Percentiles rank a stretch among this genome's conserved stretches.
Conservation (phyloP, 2,797 vertebrate genomes). For the Pseudomugil tenellus region DNA sequence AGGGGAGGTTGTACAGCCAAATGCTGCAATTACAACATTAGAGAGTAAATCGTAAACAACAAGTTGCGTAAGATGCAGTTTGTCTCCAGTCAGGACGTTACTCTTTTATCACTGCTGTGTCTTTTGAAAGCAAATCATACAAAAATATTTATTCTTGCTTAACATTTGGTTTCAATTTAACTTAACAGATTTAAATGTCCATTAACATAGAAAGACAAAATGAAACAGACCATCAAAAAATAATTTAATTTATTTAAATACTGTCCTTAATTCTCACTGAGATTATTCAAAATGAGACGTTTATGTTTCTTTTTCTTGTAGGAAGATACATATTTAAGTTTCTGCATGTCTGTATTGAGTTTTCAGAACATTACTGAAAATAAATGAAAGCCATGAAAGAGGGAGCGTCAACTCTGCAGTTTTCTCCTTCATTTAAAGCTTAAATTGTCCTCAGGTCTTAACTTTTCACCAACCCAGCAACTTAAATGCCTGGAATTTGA, state of each 20-base stretch:
- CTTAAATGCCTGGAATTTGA: neutral
- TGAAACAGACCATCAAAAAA: slow-evolving; percentile 68
- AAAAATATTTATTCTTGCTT: slow-evolving; percentile 59
- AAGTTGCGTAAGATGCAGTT: slow-evolving; percentile 35
- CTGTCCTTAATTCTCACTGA: slow-evolving; percentile 6
- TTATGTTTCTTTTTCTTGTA: slow-evolving; percentile 8
- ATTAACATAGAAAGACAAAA: slow-evolving; percentile 39
- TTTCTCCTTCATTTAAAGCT: neutral
- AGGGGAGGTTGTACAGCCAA: slow-evolving; percentile 33
- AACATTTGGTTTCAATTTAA: slow-evolving; percentile 66
- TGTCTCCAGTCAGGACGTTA: slow-evolving; percentile 26
- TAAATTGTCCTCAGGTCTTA: neutral
- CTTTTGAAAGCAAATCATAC: slow-evolving; percentile 53
- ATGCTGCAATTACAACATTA: slow-evolving; percentile 39
- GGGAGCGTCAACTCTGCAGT: neutral
- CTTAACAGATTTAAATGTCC: slow-evolving; percentile 35
- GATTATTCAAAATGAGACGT: slow-evolving; percentile 4
- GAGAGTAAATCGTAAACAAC: slow-evolving; percentile 51
- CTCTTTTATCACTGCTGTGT: slow-evolving; percentile 33
- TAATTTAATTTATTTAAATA: slow-evolving; percentile 16
- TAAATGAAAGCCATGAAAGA: neutral
- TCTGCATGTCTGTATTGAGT: neutral
- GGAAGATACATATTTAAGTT: neutral
- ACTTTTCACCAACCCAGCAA: neutral
- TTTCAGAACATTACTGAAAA: neutral